Percentiles rank a stretch among this genome's conserved stretches.
Conservation (phyloP, 2,888 invertebrate genomes). For the Odontocolon sp. region DNA sequence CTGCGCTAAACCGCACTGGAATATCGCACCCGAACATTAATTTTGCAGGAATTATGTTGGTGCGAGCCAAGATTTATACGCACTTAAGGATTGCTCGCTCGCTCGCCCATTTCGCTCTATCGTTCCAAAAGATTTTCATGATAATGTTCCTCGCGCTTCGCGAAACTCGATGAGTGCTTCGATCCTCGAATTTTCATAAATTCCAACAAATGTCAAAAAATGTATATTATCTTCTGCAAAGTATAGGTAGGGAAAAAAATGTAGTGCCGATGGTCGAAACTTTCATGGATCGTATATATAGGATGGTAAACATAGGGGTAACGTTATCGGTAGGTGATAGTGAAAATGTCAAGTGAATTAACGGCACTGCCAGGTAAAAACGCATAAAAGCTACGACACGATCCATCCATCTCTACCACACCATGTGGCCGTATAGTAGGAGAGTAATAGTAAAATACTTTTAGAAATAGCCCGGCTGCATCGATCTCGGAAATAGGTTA, state of each 20-base stretch:
- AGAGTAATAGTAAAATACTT: not conserved
- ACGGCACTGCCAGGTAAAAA: not conserved
- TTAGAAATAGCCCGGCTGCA: not conserved
- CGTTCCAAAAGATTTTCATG: constrained; percentile 36
- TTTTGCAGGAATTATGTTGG: constrained; percentile 62
- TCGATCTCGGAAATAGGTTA: constrained; percentile 21
- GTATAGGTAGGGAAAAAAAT: too few relatives aligned
- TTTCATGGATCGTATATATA: too few relatives aligned
- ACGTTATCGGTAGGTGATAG: not conserved
- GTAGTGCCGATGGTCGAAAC: too few relatives aligned
- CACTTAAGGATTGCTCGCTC: constrained; percentile 44
- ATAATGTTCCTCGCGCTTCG: too few relatives aligned
- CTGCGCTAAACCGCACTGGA: constrained; percentile 21
- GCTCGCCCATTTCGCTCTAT: constrained; percentile 5
- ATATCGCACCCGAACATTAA: constrained; percentile 60
- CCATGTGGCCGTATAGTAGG: not conserved
- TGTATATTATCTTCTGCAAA: too few relatives aligned
- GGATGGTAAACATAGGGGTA: too few relatives aligned
- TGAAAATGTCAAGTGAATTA: not conserved
- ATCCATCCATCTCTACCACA: not conserved
- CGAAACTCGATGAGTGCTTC: too few relatives aligned
- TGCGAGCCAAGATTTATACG: constrained; percentile 62
- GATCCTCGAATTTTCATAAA: too few relatives aligned
- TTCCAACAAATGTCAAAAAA: too few relatives aligned
- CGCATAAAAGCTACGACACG: not conserved